Percentiles rank a stretch among this genome's conserved stretches.
phyloP scores from a whole-genome alignment of 2,797 vertebrate genomes.

The Lemur catta region DNA sequence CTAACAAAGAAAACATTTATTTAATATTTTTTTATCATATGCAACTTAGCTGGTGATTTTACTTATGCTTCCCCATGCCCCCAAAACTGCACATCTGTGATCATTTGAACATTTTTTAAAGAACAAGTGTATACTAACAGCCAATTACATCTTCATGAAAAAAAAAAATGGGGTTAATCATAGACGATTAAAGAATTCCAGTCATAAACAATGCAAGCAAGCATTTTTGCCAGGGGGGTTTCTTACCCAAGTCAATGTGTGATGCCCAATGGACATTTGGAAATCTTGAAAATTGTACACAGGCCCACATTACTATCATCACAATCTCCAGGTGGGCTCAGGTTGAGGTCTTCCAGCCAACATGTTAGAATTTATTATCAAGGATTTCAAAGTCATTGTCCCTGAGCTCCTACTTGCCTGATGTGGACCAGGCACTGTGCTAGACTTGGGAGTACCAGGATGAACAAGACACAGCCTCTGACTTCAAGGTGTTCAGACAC shows the following conservation, averaged over 20 bases:
- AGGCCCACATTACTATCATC: background rate
- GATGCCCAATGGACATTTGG: background rate
- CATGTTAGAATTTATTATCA: background rate
- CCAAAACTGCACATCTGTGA: background rate
- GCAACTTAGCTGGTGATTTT: background rate
- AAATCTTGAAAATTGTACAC: background rate
- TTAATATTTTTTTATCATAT: background rate
- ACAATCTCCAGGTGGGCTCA: background rate
- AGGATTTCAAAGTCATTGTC: background rate
- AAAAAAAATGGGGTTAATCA: background rate
- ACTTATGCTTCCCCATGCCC: background rate
- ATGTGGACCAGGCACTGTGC: background rate
- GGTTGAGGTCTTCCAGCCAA: background rate
- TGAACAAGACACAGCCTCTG: background rate
- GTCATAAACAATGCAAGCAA: background rate
- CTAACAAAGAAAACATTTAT: background rate
- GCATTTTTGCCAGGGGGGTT: background rate
- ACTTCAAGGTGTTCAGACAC: background rate
- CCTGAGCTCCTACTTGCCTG: background rate
- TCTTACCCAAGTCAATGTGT: background rate
- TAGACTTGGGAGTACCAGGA: background rate
- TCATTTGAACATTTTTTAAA: background rate
- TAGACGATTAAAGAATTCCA: background rate
- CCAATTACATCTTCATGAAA: background rate
- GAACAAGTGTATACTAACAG: background rate